These are phyloP conservation scores for Cyphomyrus plagiostoma DNA, from an alignment of 2,113 vertebrate species.

Conservation along the genomic window DNA sequence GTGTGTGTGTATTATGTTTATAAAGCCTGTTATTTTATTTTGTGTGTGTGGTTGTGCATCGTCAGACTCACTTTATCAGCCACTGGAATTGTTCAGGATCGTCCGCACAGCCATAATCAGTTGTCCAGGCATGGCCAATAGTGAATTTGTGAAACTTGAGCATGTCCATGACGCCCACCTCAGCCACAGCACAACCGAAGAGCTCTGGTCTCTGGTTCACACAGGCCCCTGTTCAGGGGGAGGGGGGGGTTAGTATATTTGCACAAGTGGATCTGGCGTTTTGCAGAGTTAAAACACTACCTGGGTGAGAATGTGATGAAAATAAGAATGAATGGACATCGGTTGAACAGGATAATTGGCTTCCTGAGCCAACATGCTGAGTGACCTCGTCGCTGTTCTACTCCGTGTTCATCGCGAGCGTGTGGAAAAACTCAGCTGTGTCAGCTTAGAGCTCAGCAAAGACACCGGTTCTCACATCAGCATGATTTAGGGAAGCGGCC, in stretches of 20 bases:
- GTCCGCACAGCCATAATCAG: conserved; percentile 47
- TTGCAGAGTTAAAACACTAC: background rate
- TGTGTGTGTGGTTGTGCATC: conserved; percentile 10
- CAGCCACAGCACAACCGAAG: conserved; percentile 46
- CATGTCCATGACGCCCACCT: conserved; percentile 54
- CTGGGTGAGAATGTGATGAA: background rate
- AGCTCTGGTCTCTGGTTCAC: conserved; percentile 50
- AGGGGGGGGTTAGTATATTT: background rate
- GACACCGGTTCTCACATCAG: background rate
- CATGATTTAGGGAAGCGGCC: background rate
- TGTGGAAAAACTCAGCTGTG: background rate
- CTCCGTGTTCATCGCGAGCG: background rate
- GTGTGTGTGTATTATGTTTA: background rate
- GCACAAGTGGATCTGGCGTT: background rate
- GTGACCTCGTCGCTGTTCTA: background rate
- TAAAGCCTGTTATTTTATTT: background rate
- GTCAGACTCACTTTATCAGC: conserved; percentile 42
- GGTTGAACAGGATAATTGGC: background rate
- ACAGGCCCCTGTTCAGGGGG: conserved; percentile 36
- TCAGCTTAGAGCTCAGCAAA: background rate
- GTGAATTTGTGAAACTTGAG: conserved; percentile 53
- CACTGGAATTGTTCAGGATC: conserved; percentile 44
- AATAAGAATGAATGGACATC: background rate
- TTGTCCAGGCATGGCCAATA: conserved; percentile 53
- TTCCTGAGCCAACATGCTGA: background rate